Evolutionary conservation across 1,140 invertebrate genomes (phyloP), one percentile per base, ranked within the genome.

Genomic region (Trichonephila clavipes): DNA sequence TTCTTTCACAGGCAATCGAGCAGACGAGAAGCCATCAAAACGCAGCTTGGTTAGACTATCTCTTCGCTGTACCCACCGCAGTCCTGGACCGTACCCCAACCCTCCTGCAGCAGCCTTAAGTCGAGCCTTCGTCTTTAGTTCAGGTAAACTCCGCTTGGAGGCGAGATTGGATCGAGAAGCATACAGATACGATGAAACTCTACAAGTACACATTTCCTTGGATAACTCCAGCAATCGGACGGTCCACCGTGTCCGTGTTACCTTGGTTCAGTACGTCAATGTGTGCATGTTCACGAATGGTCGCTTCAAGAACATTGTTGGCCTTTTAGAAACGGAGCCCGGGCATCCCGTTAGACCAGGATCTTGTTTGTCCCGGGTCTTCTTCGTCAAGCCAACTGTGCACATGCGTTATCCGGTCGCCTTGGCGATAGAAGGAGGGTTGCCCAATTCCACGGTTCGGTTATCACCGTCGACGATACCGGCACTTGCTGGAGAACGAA

Each of bases 21-120:
- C 97, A 0, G 97, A 98, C 94, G 97, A 98, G 95, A 98, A 97
- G 95, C 96, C 97, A 2, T 97, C 97, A 10, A 96, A 97, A 92
- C 96, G 97, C 87, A 97, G 97, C 90, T 97, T 97, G 40, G 97
- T 98, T n/a, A 96, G 97, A n/a, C 98, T 98, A 97, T 97, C 97
- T 5, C 97, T 98, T 92, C 96, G 97, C 44, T 97, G 98, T 62
- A 96, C 98, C 5, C 97, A 98, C 95, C 94, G 95, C 96, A 96
- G 88, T 92, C 88, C 94, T 77, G 62, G 28, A 21, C 90, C 88
- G 2, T 66, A n/a, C 10, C 85, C 66, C 19, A 86, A 87, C 18
- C 94, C 94, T 2, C 85, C 94, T 10, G 24, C 87, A 1, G 81
- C 93, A 18, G 44, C 69, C 7, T 59, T 95, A 10, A 82, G 64